A percentile compares a stretch with the other conserved stretches of the same genome.
Conservation (phyloP, 2,113 vertebrate species). For the Motacilla tschutschensis region DNA sequence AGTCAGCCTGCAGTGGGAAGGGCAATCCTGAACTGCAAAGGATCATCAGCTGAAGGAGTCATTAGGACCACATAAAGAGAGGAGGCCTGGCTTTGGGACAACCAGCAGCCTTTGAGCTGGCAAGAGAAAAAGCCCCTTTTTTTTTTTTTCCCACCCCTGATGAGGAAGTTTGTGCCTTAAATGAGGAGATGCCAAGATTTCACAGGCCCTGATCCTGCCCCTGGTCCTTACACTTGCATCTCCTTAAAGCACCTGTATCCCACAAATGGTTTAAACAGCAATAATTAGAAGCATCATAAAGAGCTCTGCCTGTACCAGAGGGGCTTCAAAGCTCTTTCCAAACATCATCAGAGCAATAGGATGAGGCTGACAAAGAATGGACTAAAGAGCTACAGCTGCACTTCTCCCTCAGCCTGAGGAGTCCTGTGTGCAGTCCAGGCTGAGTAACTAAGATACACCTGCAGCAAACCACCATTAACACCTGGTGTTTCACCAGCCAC, state of each 20-base stretch:
- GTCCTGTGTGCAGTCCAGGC: fast-evolving
- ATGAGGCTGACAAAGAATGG: background rate
- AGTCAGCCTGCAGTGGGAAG: background rate
- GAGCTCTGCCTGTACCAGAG: background rate
- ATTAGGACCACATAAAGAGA: background rate
- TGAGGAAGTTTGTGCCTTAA: background rate
- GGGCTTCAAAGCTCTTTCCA: background rate
- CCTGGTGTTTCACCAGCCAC: background rate
- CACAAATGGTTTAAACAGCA: background rate
- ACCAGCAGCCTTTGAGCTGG: background rate
- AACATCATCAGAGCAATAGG: background rate
- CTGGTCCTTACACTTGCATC: background rate
- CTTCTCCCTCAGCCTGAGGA: background rate
- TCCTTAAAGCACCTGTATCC: background rate
- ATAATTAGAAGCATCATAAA: background rate
- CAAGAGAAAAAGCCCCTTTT: background rate
- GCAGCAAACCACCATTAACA: background rate
- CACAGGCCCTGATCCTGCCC: background rate
- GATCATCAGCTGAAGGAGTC: background rate
- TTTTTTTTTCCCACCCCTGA: too few species aligned
- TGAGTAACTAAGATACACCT: background rate
- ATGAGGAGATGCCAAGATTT: background rate
- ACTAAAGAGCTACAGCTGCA: background rate
- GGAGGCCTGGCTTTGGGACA: background rate
- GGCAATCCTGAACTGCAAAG: background rate